Conservation (phyloP, 1,140 invertebrate genomes). For the Nylanderia fulva region DNA sequence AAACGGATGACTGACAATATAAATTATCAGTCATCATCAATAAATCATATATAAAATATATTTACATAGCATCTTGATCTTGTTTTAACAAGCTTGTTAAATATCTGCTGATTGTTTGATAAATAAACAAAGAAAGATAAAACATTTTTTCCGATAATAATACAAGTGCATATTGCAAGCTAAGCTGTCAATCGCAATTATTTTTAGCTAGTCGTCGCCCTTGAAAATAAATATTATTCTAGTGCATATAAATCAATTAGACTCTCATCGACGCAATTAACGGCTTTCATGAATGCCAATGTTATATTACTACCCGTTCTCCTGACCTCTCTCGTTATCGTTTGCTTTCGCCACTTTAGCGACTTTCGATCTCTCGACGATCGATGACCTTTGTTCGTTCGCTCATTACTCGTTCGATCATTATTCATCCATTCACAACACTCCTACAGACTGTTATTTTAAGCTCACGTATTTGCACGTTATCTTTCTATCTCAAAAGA, state of each 20-base stretch:
- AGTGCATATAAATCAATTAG: background rate
- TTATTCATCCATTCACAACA: background rate
- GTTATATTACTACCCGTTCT: background rate
- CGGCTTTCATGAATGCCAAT: conserved; percentile 2
- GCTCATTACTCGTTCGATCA: background rate
- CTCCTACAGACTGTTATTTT: too few species aligned
- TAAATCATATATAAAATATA: background rate
- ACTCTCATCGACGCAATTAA: background rate
- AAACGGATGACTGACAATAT: background rate
- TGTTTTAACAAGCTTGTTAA: background rate
- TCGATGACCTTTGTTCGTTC: background rate
- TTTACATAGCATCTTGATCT: background rate
- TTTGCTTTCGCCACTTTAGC: background rate
- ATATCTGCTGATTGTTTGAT: too few species aligned
- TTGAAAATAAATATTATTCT: background rate
- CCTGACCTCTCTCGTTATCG: background rate
- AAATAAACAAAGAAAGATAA: too few species aligned
- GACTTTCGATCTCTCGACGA: conserved; percentile 65
- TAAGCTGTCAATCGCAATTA: background rate
- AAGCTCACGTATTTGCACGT: too few species aligned
- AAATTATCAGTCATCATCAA: background rate
- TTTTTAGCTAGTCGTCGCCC: background rate
- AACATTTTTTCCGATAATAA: too few species aligned
- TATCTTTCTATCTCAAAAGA: too few species aligned
- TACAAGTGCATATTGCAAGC: too few species aligned